Evolutionary conservation across 1,140 invertebrate genomes (phyloP).

Genomic region (Dendrolimus kikuchii): DNA sequence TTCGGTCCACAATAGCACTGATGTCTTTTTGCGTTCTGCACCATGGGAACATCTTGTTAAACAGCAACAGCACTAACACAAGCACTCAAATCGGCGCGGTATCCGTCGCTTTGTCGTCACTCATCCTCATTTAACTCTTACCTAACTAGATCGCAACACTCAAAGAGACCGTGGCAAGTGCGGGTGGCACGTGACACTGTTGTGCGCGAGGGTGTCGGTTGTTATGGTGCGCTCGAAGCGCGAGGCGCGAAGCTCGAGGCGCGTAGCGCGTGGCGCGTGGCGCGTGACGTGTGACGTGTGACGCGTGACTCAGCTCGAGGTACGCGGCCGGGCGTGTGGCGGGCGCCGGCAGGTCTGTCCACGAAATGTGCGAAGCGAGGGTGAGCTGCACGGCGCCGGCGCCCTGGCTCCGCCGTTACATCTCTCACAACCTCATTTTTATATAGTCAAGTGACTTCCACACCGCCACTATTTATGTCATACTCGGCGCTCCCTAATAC

Average conservation of each 20-base stretch:
- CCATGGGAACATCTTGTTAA: slow-evolving; percentile 34
- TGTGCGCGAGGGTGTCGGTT: slow-evolving; percentile 1
- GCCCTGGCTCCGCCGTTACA: slow-evolving; percentile 43
- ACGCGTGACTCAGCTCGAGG: slow-evolving; percentile 4
- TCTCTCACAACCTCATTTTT: slow-evolving; percentile 63
- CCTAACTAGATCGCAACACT: slow-evolving; percentile 6
- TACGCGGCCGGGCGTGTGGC: slow-evolving; percentile 32
- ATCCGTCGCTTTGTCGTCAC: slow-evolving; percentile 24
- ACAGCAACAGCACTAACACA: slow-evolving; percentile 36
- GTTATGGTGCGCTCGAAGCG: background rate
- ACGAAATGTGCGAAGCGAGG: slow-evolving; percentile 40
- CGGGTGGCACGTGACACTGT: slow-evolving; percentile 1
- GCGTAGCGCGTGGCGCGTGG: slow-evolving; percentile 10
- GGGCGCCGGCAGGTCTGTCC: slow-evolving; percentile 61
- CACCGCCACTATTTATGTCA: slow-evolving; percentile 66
- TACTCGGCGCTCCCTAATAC: slow-evolving; percentile 57
- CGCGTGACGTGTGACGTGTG: slow-evolving; percentile 10
- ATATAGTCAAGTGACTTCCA: slow-evolving; percentile 69
- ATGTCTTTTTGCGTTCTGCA: slow-evolving; percentile 20
- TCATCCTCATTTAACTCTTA: slow-evolving; percentile 27
- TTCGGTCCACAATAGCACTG: slow-evolving; percentile 27
- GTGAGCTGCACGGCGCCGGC: slow-evolving; percentile 51
- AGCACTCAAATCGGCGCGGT: slow-evolving; percentile 34
- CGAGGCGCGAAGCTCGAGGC: slow-evolving; percentile 10
- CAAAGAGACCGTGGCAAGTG: slow-evolving; percentile 1